Evolutionary conservation across 2,113 vertebrate genomes (phyloP).

Genomic region (Sander vitreus): DNA sequence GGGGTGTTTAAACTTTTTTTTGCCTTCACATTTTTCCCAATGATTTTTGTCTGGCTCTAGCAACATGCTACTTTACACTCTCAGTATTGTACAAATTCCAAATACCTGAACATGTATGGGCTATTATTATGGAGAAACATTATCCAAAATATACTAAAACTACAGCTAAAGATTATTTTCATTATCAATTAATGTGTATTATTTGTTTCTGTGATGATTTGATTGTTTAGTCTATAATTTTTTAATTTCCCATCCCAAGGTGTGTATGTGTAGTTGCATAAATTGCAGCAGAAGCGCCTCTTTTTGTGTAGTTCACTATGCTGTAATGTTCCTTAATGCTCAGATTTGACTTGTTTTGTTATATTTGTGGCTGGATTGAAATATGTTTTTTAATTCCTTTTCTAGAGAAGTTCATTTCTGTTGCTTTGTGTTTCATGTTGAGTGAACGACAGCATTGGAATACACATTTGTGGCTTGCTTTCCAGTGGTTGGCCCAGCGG

Average conservation of each 20-base stretch:
- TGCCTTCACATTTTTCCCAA: background rate
- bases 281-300: background rate
- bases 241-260: no score
- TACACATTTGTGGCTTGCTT: constrained; percentile 22
- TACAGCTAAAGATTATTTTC: background rate
- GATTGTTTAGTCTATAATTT: background rate
- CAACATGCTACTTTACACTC: background rate
- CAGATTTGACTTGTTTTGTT: background rate
- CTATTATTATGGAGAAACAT: background rate
- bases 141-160: background rate
- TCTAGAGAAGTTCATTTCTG: background rate
- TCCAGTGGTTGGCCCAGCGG: constrained; percentile 7
- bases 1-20: constrained; percentile 9
- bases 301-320: background rate
- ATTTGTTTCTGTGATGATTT: background rate
- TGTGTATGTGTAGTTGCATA: background rate
- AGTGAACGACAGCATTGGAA: constrained; percentile 10
- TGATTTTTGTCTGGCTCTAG: background rate
- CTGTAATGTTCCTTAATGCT: background rate
- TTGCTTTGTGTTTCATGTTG: constrained; percentile 1
- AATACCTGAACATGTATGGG: background rate
- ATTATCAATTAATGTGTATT: background rate
- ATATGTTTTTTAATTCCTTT: background rate
- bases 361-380: background rate
- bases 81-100: background rate